Percentiles rank a stretch among this genome's conserved stretches.
Conservation (phyloP, 2,113 vertebrate species). For the Lipotes vexillifer region DNA sequence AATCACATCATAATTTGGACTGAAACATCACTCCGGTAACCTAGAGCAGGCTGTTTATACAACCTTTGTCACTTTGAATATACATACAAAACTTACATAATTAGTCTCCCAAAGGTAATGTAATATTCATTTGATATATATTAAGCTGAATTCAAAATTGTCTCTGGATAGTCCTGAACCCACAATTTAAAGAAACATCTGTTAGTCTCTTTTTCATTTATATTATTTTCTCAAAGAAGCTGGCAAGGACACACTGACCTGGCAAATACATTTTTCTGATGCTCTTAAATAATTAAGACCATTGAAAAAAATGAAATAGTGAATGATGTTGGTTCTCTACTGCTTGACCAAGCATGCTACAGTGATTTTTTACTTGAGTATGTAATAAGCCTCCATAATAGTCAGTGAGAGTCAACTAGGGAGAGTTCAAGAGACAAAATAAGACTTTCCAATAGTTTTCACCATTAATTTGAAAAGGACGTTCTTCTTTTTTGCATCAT, state of each 20-base stretch:
- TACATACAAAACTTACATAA: neutral
- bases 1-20: neutral
- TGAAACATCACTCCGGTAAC: neutral
- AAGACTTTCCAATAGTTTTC: neutral
- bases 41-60: neutral
- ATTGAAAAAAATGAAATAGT: neutral
- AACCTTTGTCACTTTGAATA: neutral
- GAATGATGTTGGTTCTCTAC: neutral
- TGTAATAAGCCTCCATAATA: neutral
- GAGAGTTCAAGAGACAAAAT: neutral
- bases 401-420: neutral
- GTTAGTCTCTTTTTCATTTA: constrained; percentile 3
- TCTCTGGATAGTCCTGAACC: neutral
- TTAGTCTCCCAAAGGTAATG: neutral
- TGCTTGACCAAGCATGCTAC: neutral
- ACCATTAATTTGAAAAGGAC: neutral
- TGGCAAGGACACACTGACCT: constrained; percentile 26
- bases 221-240: constrained; percentile 15
- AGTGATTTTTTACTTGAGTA: neutral
- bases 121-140: neutral
- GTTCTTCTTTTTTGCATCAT: neutral
- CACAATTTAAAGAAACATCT: constrained; percentile 16
- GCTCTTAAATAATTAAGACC: constrained; percentile 24
- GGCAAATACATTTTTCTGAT: constrained; percentile 1
- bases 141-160: neutral